phyloP scores from a whole-genome alignment of 2,797 vertebrate genomes.

The Pipistrellus pygmaeus region DNA sequence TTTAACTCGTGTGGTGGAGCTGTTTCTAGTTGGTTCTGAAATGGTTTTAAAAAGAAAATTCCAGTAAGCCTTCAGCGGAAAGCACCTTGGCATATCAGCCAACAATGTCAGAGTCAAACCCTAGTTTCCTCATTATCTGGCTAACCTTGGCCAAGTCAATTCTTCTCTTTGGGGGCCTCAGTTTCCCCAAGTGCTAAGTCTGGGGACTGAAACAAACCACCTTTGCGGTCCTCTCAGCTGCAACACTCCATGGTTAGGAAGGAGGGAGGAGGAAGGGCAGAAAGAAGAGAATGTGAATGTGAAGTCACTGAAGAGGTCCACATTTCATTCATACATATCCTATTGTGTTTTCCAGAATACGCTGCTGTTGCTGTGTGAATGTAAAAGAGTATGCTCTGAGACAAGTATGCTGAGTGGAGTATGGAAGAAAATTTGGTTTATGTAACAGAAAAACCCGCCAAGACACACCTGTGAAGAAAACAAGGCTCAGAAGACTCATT shows the following conservation, averaged over 20 bases:
- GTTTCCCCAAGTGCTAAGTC: background rate
- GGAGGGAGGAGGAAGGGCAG: background rate
- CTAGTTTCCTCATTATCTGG: background rate
- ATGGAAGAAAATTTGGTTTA: background rate
- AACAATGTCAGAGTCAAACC: background rate
- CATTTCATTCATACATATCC: background rate
- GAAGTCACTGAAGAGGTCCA: background rate
- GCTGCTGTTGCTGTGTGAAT: background rate
- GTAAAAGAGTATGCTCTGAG: background rate
- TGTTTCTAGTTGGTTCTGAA: constrained; percentile 96
- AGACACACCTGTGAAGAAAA: background rate
- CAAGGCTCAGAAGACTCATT: background rate
- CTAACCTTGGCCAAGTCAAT: background rate
- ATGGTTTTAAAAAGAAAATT: constrained; percentile 69
- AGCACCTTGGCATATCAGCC: background rate
- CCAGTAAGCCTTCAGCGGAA: background rate
- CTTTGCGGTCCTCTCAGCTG: background rate
- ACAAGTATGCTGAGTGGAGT: background rate
- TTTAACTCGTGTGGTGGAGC: constrained; percentile 98
- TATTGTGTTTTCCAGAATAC: background rate
- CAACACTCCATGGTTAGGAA: background rate
- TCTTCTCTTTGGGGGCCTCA: background rate
- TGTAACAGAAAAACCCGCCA: background rate
- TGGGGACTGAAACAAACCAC: background rate
- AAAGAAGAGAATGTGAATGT: background rate